phyloP scores from a whole-genome alignment of 2,797 vertebrate species.

The Pempheris klunzingeri region DNA sequence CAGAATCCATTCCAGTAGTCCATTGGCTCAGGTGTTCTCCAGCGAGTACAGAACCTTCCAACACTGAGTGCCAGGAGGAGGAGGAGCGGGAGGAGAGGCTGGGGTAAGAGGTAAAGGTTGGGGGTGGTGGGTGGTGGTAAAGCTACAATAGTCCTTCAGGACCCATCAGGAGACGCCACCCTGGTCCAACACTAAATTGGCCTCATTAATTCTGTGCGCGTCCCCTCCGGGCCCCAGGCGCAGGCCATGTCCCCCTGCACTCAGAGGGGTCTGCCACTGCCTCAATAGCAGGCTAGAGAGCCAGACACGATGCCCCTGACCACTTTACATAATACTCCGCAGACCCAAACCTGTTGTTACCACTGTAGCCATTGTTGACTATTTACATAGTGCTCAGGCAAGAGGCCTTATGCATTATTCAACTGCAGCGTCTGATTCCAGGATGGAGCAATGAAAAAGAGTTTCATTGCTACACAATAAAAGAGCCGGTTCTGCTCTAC shows the following conservation, averaged over 20 bases:
- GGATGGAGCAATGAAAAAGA: conserved; percentile 79
- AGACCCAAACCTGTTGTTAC: conserved; percentile 82
- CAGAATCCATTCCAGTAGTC: conserved; percentile 48
- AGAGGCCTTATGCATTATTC: conserved; percentile 87
- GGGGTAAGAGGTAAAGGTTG: conserved; percentile 31
- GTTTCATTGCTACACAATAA: conserved; percentile 83
- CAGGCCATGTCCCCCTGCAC: conserved; percentile 58
- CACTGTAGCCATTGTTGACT: conserved; percentile 81
- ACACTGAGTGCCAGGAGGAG: conserved; percentile 25
- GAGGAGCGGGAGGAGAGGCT: conserved; percentile 43
- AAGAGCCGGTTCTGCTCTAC: conserved; percentile 74
- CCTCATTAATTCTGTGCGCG: conserved; percentile 80
- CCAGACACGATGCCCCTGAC: conserved; percentile 69
- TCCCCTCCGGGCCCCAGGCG: conserved; percentile 63
- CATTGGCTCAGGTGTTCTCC: conserved; percentile 45
- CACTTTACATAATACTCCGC: conserved; percentile 83
- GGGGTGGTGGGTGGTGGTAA: conserved; percentile 30
- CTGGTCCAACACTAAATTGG: conserved; percentile 77
- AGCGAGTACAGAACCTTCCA: conserved; percentile 47
- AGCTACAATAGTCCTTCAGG: conserved; percentile 70
- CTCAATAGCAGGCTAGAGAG: conserved; percentile 76
- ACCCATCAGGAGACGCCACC: conserved; percentile 71
- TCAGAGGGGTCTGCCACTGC: conserved; percentile 60
- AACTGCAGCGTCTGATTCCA: conserved; percentile 81
- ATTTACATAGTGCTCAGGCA: conserved; percentile 86